Conservation (phyloP, 2,888 invertebrate species). For the Epicampocera succincta region DNA sequence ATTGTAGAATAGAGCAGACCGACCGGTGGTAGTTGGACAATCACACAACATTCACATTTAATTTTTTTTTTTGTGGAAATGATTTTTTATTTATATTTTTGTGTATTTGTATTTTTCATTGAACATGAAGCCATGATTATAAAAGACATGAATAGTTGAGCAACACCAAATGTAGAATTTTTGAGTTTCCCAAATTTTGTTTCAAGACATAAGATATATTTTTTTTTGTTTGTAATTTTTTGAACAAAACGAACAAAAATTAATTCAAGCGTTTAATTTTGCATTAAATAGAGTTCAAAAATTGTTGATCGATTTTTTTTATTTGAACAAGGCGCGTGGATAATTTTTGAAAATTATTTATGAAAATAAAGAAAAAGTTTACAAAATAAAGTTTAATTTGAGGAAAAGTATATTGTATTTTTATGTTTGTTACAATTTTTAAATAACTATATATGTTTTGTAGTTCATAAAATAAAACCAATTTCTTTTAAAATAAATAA, state of each 20-base stretch:
- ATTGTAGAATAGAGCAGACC: conserved; percentile 7
- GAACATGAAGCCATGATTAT: conserved; percentile 13
- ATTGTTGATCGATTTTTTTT: conserved; percentile 49
- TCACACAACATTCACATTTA: conserved; percentile 66
- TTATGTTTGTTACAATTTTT: conserved; percentile 61
- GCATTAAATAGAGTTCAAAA: conserved; percentile 57
- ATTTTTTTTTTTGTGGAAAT: conserved; percentile 43
- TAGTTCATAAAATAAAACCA: conserved; percentile 18
- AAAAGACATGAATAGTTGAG: conserved; percentile 15
- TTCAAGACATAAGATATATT: too few relatives aligned
- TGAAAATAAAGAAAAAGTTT: conserved; percentile 77
- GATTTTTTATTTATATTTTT: conserved; percentile 9
- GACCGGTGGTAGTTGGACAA: conserved; percentile 60
- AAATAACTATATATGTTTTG: conserved; percentile 41
- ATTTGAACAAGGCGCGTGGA: conserved; percentile 50
- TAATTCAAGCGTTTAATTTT: conserved; percentile 56
- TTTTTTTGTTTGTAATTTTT: conserved; percentile 8
- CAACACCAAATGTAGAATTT: conserved; percentile 18
- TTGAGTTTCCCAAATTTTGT: conserved; percentile 15
- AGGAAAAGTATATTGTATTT: conserved; percentile 62
- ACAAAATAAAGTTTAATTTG: conserved; percentile 73
- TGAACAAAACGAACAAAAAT: conserved; percentile 34
- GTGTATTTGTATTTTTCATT: conserved; percentile 1
- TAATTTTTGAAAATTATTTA: conserved; percentile 70
- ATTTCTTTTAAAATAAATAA: conserved; percentile 41